phyloP scores from a whole-genome alignment of 1,140 invertebrate genomes.

The Drosophila tsacasi region DNA sequence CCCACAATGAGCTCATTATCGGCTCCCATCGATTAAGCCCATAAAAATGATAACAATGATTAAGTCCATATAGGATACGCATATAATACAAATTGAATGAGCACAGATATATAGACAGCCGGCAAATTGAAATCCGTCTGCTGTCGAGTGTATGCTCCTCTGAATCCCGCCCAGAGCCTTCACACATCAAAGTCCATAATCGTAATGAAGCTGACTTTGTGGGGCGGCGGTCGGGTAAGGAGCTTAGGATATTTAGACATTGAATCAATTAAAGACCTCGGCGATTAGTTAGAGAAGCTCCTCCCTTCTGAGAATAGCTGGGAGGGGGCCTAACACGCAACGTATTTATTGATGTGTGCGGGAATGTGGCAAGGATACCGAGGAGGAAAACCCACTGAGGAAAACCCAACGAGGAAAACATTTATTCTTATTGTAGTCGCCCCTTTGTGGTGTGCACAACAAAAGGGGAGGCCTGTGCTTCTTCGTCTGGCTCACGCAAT shows the following conservation, averaged over 20 bases:
- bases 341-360: slow-evolving; percentile 41
- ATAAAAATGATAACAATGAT: slow-evolving; percentile 68
- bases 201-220: slow-evolving; percentile 66
- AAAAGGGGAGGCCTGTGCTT: slow-evolving; percentile 21
- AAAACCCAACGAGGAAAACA: slow-evolving; percentile 27
- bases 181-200: slow-evolving; percentile 71
- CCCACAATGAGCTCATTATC: slow-evolving; percentile 49
- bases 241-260: slow-evolving; percentile 64
- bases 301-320: neutral
- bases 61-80: slow-evolving; percentile 19
- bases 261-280: slow-evolving; percentile 75
- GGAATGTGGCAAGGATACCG: slow-evolving; percentile 4
- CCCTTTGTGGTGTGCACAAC: slow-evolving; percentile 14
- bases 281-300: slow-evolving; percentile 49
- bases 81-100: slow-evolving; percentile 72
- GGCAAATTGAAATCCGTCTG: slow-evolving; percentile 44
- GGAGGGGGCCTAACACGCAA: slow-evolving; percentile 16
- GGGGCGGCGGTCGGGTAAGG: slow-evolving; percentile 37
- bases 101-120: slow-evolving; percentile 6
- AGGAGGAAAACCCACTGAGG: slow-evolving; percentile 1
- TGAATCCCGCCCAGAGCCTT: slow-evolving; percentile 10
- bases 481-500: slow-evolving; percentile 64
- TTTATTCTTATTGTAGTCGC: slow-evolving; percentile 36
- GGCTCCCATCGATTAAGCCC: slow-evolving; percentile 64
- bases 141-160: neutral